Percentiles rank a stretch among this genome's conserved stretches.
Evolutionary conservation across 2,797 vertebrate genomes (phyloP).

Genomic region (Myotis vivesi): DNA sequence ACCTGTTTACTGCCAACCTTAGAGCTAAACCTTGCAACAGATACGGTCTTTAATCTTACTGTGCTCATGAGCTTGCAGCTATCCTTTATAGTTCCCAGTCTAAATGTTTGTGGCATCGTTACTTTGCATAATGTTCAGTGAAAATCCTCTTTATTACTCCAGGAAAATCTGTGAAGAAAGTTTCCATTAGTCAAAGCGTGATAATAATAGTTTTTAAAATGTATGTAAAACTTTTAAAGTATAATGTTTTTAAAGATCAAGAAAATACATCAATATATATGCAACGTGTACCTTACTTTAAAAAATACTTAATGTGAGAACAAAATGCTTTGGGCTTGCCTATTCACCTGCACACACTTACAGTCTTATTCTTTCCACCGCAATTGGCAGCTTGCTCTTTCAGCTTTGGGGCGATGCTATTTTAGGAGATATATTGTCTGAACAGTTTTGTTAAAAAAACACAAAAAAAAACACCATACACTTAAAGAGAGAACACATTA

Average conservation of each 20-base stretch:
- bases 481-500: neutral
- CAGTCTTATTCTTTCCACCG: neutral
- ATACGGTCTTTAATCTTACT: neutral
- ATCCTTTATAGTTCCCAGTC: neutral
- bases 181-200: neutral
- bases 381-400: neutral
- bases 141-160: constrained; percentile 28
- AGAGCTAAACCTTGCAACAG: neutral
- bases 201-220: neutral
- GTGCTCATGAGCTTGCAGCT: neutral
- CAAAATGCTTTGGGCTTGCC: neutral
- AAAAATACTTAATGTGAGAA: neutral
- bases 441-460: neutral
- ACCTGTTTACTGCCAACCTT: neutral
- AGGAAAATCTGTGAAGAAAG: constrained; percentile 4
- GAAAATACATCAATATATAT: neutral
- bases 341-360: neutral
- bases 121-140: neutral
- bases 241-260: neutral
- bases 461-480: neutral
- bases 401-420: neutral
- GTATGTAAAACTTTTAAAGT: constrained; percentile 11
- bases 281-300: neutral
- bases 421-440: neutral
- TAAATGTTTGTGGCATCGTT: constrained; percentile 37